phyloP scores from a whole-genome alignment of 2,888 invertebrate genomes.

The Caenorhabditis imperialis region DNA sequence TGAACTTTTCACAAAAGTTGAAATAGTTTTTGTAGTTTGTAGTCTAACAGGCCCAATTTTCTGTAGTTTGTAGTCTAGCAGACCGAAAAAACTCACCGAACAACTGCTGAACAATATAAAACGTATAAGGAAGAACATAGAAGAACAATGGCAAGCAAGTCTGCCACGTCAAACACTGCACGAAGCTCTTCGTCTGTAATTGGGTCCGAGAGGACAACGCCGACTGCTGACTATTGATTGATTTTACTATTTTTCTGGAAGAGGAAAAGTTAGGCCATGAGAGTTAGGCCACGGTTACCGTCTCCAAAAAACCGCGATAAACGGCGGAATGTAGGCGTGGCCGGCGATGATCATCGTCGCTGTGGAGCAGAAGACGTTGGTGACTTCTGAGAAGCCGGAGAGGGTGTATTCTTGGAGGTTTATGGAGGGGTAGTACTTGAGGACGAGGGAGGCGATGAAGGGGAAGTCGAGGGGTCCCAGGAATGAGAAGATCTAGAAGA shows the following conservation, averaged over 20 bases:
- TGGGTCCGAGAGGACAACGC: constrained; percentile 25
- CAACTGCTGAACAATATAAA: constrained; percentile 7
- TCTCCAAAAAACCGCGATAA: constrained; percentile 23
- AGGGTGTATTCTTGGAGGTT: constrained; percentile 18
- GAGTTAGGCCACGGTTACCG: too few relatives aligned
- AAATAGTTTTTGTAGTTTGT: too few relatives aligned
- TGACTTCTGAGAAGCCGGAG: constrained; percentile 38
- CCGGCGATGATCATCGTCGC: constrained; percentile 23
- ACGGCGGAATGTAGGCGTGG: constrained; percentile 28
- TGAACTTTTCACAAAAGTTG: too few relatives aligned
- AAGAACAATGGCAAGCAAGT: constrained; percentile 42
- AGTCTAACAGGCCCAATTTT: too few relatives aligned
- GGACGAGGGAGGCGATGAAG: neutral
- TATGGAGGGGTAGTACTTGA: constrained; percentile 10
- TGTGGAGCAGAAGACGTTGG: constrained; percentile 30
- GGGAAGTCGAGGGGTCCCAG: too few relatives aligned
- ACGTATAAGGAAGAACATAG: constrained; percentile 26
- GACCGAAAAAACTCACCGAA: too few relatives aligned
- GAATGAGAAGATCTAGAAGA: too few relatives aligned
- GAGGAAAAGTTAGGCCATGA: too few relatives aligned
- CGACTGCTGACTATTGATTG: neutral
- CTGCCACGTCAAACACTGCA: constrained; percentile 38
- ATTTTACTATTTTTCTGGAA: too few relatives aligned
- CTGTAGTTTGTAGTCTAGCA: too few relatives aligned
- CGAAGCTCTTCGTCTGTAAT: constrained; percentile 29